Evolutionary conservation across 2,797 vertebrate species (phyloP), one percentile per base, ranked within the genome.

Genomic region (Halcyon smyrnensis): DNA sequence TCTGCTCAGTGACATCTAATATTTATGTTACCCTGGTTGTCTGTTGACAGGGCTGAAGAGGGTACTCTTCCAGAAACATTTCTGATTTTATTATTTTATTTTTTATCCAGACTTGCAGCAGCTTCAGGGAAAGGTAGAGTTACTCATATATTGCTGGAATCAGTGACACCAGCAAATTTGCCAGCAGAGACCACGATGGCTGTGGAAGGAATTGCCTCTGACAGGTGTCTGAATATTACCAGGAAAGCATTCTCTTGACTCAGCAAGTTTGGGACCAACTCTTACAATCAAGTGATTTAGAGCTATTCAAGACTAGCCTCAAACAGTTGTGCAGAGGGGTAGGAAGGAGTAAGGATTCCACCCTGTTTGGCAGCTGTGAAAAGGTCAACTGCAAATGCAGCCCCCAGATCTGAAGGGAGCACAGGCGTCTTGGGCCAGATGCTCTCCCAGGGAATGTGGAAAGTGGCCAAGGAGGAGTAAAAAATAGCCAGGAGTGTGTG

Each of bases 401-500:
- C 34, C 59, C 77, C 87, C 53, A 50, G 34, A 81, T 63, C 76
- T 51, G 39, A 91, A 74, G 32, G 48, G 59, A 81, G 46, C 41
- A 56, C 84, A 90, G 84, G 65, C 18, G 0, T 87, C 62, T 84
- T 51, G 70, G 82, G 76, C 76, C 70, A 95, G 93, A 89, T 94
- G 74, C 65, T 88, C 46, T 86, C 59, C 39, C 32, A 56, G 36
- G 41, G 76, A 90, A 91, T 91, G 93, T 91, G 91, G 91, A 95
- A 43, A 43, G 57, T 54, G 34, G 80, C 93, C 95, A 97, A 75
- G 37, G 75, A 77, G 51, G 36, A 94, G 85, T 11, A 60, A 95
- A 96, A 96, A 96, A 94, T 94, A 97, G 77, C 73, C 80, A 90
- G 62, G 74, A 96, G 62, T 30, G 76, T 91, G 89, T 36, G 54